Percentiles rank a stretch among this genome's conserved stretches.
Evolutionary conservation across 2,113 vertebrate species (phyloP).

Genomic region (Paralichthys olivaceus): DNA sequence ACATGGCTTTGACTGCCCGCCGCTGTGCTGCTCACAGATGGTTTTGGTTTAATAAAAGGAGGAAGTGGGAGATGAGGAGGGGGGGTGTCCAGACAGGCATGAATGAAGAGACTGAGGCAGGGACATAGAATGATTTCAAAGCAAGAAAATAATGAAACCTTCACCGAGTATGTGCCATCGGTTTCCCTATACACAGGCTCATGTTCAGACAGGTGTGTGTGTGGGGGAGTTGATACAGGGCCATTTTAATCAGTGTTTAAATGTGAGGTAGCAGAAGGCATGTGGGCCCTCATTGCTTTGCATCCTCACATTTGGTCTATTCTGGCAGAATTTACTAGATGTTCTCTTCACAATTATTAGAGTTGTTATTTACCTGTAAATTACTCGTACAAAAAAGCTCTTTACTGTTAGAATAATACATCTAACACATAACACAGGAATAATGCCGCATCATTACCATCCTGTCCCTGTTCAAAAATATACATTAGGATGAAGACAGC

Average conservation of each 20-base stretch:
- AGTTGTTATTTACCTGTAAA: not conserved
- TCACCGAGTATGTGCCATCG: not conserved
- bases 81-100: conserved; percentile 57
- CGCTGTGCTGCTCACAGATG: conserved; percentile 79
- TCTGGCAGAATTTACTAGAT: too few relatives aligned
- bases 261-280: not conserved
- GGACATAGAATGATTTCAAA: conserved; percentile 71
- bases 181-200: not conserved
- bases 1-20: conserved; percentile 70
- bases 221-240: not conserved
- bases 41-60: conserved; percentile 79
- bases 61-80: conserved; percentile 56
- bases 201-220: conserved; percentile 31
- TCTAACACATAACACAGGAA: not conserved
- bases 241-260: conserved; percentile 25
- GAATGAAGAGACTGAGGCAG: conserved; percentile 58
- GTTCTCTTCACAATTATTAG: too few relatives aligned
- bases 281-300: conserved; percentile 1
- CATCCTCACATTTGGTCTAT: not conserved
- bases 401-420: not conserved
- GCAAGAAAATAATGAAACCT: conserved; percentile 74
- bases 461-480: not conserved
- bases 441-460: not conserved
- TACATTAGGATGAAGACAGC: not conserved
- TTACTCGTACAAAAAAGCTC: not conserved